Evolutionary conservation across 2,797 vertebrate genomes (phyloP).

Genomic region (Helarctos malayanus): DNA sequence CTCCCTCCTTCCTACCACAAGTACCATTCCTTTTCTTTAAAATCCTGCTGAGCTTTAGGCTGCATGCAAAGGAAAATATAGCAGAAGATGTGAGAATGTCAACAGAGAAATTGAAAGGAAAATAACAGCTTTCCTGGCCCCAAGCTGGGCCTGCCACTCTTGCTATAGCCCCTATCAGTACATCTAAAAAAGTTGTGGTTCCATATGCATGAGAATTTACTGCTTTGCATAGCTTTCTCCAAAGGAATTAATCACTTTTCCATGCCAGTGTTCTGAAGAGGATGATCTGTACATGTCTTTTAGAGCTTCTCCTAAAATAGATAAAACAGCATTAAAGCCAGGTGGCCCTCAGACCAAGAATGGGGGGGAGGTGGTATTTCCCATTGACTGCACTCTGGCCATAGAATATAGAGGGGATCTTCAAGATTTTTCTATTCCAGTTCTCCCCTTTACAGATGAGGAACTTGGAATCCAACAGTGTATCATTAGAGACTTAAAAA

Average conservation of each 20-base stretch:
- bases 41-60: conserved; percentile 57
- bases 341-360: not conserved
- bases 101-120: conserved; percentile 70
- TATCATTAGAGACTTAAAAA: not conserved
- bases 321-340: not conserved
- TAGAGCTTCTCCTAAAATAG: not conserved
- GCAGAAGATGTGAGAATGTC: conserved; percentile 63
- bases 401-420: not conserved
- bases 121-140: conserved; percentile 44
- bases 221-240: not conserved
- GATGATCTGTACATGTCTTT: not conserved
- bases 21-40: conserved; percentile 28
- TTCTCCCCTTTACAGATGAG: not conserved
- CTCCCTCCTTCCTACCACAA: conserved; percentile 29
- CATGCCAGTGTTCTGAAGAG: not conserved
- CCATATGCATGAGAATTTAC: not conserved
- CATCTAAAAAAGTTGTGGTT: not conserved
- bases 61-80: conserved; percentile 52
- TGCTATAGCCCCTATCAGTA: not conserved
- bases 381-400: not conserved
- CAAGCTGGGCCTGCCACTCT: conserved; percentile 43
- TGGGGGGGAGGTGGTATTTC: not conserved
- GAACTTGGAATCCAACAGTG: not conserved
- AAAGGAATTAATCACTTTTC: not conserved
- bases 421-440: not conserved